Evolutionary conservation across 2,888 invertebrate species (phyloP).

Genomic region (Sminthurinus aureus): DNA sequence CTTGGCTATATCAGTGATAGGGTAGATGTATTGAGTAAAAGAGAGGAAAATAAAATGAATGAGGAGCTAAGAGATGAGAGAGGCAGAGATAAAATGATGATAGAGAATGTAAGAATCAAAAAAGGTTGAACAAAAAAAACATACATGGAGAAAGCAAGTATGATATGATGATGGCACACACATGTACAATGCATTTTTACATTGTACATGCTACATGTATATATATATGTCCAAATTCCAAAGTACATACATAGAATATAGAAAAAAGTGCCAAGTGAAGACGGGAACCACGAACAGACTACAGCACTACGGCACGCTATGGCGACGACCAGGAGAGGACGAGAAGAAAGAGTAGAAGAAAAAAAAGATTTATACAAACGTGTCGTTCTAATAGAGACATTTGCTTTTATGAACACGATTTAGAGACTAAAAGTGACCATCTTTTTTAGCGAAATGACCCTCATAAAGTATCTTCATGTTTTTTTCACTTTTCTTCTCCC

Average conservation of each 20-base stretch:
- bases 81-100: not conserved
- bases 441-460: conserved; percentile 25
- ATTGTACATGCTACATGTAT: not conserved
- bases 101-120: too few relatives aligned
- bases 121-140: not conserved
- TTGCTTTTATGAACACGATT: conserved; percentile 38
- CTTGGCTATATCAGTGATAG: not conserved
- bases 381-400: conserved; percentile 32
- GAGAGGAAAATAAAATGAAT: conserved; percentile 8
- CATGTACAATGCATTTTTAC: not conserved
- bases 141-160: too few relatives aligned
- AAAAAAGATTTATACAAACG: conserved; percentile 30
- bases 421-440: conserved; percentile 34
- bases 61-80: not conserved
- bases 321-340: too few relatives aligned
- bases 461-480: conserved; percentile 14
- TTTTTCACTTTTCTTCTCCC: not conserved
- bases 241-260: too few relatives aligned
- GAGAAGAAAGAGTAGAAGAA: not conserved
- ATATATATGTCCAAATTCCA: not conserved
- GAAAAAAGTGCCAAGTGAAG: conserved; percentile 6
- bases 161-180: not conserved
- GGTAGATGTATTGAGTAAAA: not conserved
- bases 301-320: too few relatives aligned
- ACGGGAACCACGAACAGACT: not conserved